phyloP scores from a whole-genome alignment of 2,888 invertebrate species.

The Eurytoma adleriae region DNA sequence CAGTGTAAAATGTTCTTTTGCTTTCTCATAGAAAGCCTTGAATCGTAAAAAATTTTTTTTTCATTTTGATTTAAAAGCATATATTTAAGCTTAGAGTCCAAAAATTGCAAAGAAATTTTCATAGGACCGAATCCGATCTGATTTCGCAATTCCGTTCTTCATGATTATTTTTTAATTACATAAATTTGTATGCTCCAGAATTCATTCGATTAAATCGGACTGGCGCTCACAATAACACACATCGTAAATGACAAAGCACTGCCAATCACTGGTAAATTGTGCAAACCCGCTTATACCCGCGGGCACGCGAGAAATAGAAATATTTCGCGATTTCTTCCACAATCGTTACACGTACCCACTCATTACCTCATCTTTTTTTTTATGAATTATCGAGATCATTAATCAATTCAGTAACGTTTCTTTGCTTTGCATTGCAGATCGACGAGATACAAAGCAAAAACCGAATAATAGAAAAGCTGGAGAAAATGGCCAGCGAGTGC shows the following conservation, averaged over 20 bases:
- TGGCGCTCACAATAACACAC: slow-evolving; percentile 1
- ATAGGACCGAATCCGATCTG: too few relatives aligned
- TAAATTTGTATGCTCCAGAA: background rate
- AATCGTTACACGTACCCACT: background rate
- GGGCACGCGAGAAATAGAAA: slow-evolving; percentile 22
- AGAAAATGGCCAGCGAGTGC: slow-evolving; percentile 62
- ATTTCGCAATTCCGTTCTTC: too few relatives aligned
- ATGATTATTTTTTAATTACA: background rate
- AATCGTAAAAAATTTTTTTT: too few relatives aligned
- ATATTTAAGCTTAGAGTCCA: too few relatives aligned
- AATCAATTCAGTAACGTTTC: slow-evolving; percentile 2
- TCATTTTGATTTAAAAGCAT: too few relatives aligned
- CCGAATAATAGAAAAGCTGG: slow-evolving; percentile 67
- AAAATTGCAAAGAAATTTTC: background rate
- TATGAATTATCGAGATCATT: slow-evolving; percentile 14
- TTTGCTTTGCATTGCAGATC: slow-evolving; percentile 62
- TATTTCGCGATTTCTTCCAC: background rate
- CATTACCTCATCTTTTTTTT: slow-evolving; percentile 11
- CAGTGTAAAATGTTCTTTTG: too few relatives aligned
- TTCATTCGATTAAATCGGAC: slow-evolving; percentile 7
- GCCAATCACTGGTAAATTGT: slow-evolving; percentile 25
- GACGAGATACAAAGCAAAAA: slow-evolving; percentile 68
- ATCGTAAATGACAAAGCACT: slow-evolving; percentile 13
- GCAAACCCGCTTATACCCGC: background rate
- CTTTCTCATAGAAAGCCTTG: too few relatives aligned